These are phyloP conservation scores for Zingel zingel DNA, from an alignment of 2,113 vertebrate genomes.

Conservation along the genomic window DNA sequence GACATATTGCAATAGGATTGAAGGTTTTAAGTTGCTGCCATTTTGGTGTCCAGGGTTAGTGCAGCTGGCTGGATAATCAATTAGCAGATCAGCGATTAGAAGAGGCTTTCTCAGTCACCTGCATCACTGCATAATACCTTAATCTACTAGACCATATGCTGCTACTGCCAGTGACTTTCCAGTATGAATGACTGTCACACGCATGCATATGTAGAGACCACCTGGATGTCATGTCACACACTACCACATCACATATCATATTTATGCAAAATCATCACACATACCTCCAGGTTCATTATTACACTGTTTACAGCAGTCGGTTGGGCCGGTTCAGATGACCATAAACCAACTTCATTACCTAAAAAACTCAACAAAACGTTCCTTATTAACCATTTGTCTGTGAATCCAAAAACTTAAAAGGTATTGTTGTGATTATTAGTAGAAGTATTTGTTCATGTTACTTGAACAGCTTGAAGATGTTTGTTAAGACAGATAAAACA, in stretches of 20 bases:
- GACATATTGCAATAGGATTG: conserved; percentile 80
- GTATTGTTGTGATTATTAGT: neutral
- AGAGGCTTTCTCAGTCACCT: conserved; percentile 83
- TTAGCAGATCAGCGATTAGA: conserved; percentile 85
- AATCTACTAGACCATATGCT: conserved; percentile 91
- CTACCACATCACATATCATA: neutral
- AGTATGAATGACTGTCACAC: conserved; percentile 40
- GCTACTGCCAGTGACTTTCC: conserved; percentile 68
- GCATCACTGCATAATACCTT: conserved; percentile 87
- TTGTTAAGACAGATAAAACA: neutral
- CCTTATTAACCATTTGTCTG: neutral
- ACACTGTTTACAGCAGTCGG: neutral
- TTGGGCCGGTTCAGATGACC: neutral
- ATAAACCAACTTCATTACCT: neutral
- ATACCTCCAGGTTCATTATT: neutral
- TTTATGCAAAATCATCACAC: neutral
- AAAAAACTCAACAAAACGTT: neutral
- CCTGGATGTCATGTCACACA: conserved; percentile 14
- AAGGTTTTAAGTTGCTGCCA: conserved; percentile 82
- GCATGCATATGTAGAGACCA: conserved; percentile 51
- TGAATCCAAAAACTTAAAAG: neutral
- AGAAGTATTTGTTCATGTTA: neutral
- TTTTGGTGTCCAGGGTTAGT: conserved; percentile 73
- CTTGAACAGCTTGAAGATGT: neutral
- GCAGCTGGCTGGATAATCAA: conserved; percentile 80